Conservation (phyloP, 2,113 vertebrate species). For the Saguinus midas region DNA sequence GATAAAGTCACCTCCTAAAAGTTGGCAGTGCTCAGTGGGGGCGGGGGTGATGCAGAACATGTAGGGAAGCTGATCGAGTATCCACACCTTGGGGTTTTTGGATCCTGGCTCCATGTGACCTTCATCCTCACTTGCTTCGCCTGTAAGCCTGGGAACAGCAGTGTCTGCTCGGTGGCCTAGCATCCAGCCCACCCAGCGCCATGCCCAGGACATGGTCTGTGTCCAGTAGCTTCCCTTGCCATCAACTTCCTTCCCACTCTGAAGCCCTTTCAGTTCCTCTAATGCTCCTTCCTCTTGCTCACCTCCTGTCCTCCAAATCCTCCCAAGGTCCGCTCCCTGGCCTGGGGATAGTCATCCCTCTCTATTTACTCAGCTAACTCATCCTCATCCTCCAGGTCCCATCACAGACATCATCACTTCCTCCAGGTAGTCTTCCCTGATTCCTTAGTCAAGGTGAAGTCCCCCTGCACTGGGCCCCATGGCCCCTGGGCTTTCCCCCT, state of each 20-base stretch:
- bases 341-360: not conserved
- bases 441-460: not conserved
- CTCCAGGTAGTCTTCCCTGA: not conserved
- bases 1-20: not conserved
- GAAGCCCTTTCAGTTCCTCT: not conserved
- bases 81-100: not conserved
- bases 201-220: not conserved
- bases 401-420: not conserved
- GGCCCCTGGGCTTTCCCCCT: no score
- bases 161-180: not conserved
- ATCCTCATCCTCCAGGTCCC: not conserved
- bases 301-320: not conserved
- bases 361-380: not conserved
- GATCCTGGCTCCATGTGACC: not conserved
- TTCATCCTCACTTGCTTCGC: not conserved
- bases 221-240: not conserved
- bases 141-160: not conserved
- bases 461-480: rapidly evolving
- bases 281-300: not conserved
- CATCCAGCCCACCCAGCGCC: rapidly evolving
- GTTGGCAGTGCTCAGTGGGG: not conserved
- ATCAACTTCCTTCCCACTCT: not conserved
- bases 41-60: rapidly evolving
- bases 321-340: not conserved
- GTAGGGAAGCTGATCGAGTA: not conserved